Evolutionary conservation across 1,140 invertebrate species (phyloP), one percentile per base, ranked within the genome.

Genomic region (Glossosoma conforme): DNA sequence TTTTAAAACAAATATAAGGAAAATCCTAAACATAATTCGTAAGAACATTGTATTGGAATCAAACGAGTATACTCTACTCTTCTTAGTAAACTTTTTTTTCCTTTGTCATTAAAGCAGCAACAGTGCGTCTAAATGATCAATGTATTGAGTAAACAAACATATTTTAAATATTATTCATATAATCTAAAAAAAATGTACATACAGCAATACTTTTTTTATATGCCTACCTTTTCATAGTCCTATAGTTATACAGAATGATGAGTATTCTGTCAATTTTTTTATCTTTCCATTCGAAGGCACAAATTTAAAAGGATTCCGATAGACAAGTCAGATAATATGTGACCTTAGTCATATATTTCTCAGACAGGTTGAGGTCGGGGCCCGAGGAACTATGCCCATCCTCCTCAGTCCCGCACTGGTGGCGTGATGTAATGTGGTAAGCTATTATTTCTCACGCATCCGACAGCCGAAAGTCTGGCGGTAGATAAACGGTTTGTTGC

Each of bases 361-460:
- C 19, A 38, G 44, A 47, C 35, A 22, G 35, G 44, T 47, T 38
- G 25, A 47, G 44, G 35, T 37, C 35, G 35, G 21, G n/a, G 20
- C 32, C 17, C 33, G 10, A 38, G 22, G 35, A 17, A 38, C 24
- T 25, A 5, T 8, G 18, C 17, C 13, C 44, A 20, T 13, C 36
- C 21, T 21, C 35, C 15, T 47, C 19, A 8, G 9, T 3, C 13
- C 15, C 11, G 38, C n/a, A n/a, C n/a, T n/a, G n/a, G n/a, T n/a
- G n/a, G n/a, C n/a, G n/a, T 33, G 15, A 33, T 15, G 11, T 33
- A 33, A 15, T 33, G 17, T 21, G 36, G 37, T 21, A 30, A 10
- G 19, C 22, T 38, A 49, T 45, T 35, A 45, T 36, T 45, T 36
- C 44, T 45, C 44, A 35, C 44, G 44, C 44, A 45, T 45, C 44